A percentile compares a stretch with the other conserved stretches of the same genome.
These are phyloP conservation scores for Brachypteracias leptosomus DNA, from an alignment of 2,113 vertebrate genomes.

Conservation along the genomic window DNA sequence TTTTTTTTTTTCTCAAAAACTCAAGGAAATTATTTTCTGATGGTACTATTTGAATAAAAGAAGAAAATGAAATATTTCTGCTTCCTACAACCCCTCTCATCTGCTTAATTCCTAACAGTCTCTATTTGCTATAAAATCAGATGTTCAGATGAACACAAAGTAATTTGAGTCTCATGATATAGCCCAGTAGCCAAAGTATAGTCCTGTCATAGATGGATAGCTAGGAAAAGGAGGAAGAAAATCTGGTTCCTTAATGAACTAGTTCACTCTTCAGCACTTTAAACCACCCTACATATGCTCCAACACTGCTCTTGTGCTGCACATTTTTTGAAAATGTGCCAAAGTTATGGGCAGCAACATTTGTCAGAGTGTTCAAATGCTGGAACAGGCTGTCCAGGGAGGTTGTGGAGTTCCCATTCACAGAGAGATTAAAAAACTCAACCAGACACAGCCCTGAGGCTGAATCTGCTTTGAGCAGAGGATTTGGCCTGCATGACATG, in stretches of 20 bases:
- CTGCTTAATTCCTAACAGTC: not conserved
- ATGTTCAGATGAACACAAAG: not conserved
- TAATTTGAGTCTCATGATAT: too few species aligned
- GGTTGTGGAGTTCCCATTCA: not conserved
- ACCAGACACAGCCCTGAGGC: not conserved
- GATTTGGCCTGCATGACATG: fast-evolving
- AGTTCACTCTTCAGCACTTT: not conserved
- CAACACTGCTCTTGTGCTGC: not conserved
- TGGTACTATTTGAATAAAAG: not conserved
- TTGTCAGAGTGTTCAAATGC: not conserved
- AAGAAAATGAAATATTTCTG: not conserved
- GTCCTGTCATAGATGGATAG: not conserved
- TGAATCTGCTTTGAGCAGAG: not conserved
- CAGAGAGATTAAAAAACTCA: not conserved
- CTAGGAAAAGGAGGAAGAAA: not conserved
- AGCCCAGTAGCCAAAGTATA: not conserved
- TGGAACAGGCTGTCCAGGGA: not conserved
- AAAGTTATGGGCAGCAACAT: not conserved
- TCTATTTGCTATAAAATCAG: not conserved
- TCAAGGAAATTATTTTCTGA: not conserved
- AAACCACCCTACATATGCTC: not conserved
- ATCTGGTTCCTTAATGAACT: not conserved
- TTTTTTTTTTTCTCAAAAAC: not conserved
- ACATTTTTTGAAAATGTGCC: not conserved
- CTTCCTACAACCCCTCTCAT: not conserved